Conservation (phyloP, 2,113 vertebrate species). For the Paraplagusia blochii region DNA sequence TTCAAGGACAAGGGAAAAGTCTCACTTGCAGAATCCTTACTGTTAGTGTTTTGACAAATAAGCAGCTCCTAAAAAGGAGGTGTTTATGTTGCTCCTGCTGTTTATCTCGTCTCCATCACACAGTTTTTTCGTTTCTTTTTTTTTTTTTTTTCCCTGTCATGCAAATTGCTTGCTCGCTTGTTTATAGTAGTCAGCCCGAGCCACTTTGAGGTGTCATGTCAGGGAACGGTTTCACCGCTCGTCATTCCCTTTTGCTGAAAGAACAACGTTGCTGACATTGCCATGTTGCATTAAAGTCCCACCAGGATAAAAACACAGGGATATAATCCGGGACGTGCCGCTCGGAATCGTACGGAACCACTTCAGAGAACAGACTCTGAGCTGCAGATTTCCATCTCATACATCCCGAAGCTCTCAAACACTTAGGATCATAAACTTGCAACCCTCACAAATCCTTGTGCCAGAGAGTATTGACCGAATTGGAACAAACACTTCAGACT, state of each 20-base stretch:
- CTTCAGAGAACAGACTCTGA: slow-evolving; percentile 67
- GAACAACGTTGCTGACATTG: slow-evolving; percentile 69
- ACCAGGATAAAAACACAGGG: slow-evolving; percentile 64
- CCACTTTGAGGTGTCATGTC: slow-evolving; percentile 56
- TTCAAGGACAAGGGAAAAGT: slow-evolving; percentile 13
- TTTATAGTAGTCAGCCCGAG: slow-evolving; percentile 46
- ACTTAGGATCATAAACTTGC: slow-evolving; percentile 28
- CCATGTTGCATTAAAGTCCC: slow-evolving; percentile 74
- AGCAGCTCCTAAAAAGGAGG: slow-evolving; percentile 11
- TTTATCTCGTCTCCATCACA: slow-evolving; percentile 6
- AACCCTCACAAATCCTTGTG: slow-evolving; percentile 7
- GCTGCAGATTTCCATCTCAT: slow-evolving; percentile 49
- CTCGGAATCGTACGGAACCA: slow-evolving; percentile 64
- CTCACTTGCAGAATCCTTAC: slow-evolving; percentile 14
- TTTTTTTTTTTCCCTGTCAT: slow-evolving; percentile 31
- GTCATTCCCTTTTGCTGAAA: slow-evolving; percentile 74
- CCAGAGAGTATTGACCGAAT: not conserved
- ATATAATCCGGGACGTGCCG: slow-evolving; percentile 72
- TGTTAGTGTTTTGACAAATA: slow-evolving; percentile 5
- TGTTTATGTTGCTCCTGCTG: slow-evolving; percentile 1
- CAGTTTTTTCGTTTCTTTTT: too few relatives aligned
- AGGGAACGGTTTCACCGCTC: slow-evolving; percentile 67
- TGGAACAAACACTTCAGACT: not conserved
- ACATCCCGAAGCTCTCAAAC: slow-evolving; percentile 44
- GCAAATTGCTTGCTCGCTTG: slow-evolving; percentile 52